Conservation (phyloP, 2,113 vertebrate genomes). For the mouse (Mus musculus) region GRCm39 chr2:73137501-73138000, state of each 20-base stretch:
- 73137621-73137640: background rate
- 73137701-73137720: background rate
- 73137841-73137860: background rate
- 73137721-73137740: background rate
- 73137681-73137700: background rate
- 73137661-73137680: background rate
- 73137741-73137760: no score
- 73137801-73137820: background rate
- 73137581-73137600: background rate
- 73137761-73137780: background rate
- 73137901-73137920: background rate
- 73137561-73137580: conserved; percentile 16
- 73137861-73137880: background rate
- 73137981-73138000: background rate
- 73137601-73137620: background rate
- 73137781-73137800: background rate
- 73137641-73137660: background rate
- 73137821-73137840: background rate
- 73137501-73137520: background rate
- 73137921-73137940: no score
- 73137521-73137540: background rate
- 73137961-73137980: background rate
- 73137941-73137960: no score
- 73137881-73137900: background rate
- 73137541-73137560: background rate